phyloP scores from a whole-genome alignment of 2,888 invertebrate genomes.

The Myopa testacea region DNA sequence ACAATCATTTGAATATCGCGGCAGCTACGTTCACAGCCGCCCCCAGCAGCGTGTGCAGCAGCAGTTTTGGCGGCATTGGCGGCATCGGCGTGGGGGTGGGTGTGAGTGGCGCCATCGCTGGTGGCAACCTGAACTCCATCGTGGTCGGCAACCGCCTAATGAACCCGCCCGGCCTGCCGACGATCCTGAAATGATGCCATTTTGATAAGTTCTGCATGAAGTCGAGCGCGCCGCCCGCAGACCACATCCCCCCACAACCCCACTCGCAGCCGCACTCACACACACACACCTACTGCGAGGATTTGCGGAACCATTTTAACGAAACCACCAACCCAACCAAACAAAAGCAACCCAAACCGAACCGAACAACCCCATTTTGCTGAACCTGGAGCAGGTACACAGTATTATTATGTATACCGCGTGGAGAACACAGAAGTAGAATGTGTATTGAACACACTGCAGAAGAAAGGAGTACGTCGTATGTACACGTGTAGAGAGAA shows the following conservation, averaged over 20 bases:
- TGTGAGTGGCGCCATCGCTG: constrained; percentile 40
- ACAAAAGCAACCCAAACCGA: constrained; percentile 7
- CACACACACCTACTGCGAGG: constrained; percentile 11
- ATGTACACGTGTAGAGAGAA: not conserved
- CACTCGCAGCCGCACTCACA: constrained; percentile 17
- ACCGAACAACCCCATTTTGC: constrained; percentile 40
- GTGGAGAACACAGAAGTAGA: not conserved
- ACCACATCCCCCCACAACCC: constrained; percentile 50
- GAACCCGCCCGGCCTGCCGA: constrained; percentile 60
- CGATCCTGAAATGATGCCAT: constrained; percentile 65
- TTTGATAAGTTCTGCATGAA: constrained; percentile 60
- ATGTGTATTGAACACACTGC: not conserved
- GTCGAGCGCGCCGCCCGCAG: constrained; percentile 51
- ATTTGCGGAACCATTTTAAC: constrained; percentile 41
- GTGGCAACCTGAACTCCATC: constrained; percentile 60
- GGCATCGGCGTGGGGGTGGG: constrained; percentile 59
- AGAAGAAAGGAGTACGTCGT: not conserved
- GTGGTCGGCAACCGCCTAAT: constrained; percentile 64
- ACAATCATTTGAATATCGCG: constrained; percentile 58
- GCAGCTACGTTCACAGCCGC: constrained; percentile 57
- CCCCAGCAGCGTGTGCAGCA: constrained; percentile 53
- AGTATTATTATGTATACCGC: constrained; percentile 20
- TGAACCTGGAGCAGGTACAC: constrained; percentile 43
- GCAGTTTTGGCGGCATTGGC: constrained; percentile 52
- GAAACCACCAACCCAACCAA: constrained; percentile 47